Conservation (phyloP, 2,113 vertebrate genomes). For the Pholis gunnellus region DNA sequence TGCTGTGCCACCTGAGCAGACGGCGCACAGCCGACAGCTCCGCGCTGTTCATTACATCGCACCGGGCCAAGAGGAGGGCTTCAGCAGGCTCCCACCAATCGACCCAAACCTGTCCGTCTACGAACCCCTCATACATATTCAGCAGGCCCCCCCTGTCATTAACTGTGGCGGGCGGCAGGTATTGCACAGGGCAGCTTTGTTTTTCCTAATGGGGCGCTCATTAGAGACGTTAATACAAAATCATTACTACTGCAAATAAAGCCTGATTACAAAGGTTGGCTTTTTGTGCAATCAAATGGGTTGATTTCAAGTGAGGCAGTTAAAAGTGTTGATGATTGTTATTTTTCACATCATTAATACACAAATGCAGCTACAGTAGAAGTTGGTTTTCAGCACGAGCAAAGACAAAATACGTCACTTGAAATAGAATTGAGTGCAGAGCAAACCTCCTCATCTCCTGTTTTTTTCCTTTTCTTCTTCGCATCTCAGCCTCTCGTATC, state of each 20-base stretch:
- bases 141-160: conserved; percentile 39
- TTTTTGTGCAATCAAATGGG: conserved; percentile 31
- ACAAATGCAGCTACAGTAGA: background rate
- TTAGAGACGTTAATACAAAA: conserved; percentile 68
- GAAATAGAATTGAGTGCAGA: conserved; percentile 9
- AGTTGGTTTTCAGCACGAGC: background rate
- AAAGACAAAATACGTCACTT: background rate
- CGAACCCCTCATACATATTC: conserved; percentile 70
- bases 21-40: conserved; percentile 29
- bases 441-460: conserved; percentile 10
- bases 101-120: conserved; percentile 64
- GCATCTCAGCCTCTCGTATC: background rate
- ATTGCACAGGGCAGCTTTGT: conserved; percentile 54
- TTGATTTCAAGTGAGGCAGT: conserved; percentile 37
- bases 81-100: conserved; percentile 64
- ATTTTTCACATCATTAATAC: background rate
- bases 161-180: conserved; percentile 59
- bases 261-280: conserved; percentile 51
- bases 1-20: conserved; percentile 23
- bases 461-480: conserved; percentile 4
- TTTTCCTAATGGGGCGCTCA: conserved; percentile 58
- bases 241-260: conserved; percentile 60
- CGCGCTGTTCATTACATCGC: conserved; percentile 59
- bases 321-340: conserved; percentile 4
- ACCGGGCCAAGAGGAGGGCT: conserved; percentile 41